phyloP scores from a whole-genome alignment of 2,113 vertebrate species.

The Apteryx mantelli region DNA sequence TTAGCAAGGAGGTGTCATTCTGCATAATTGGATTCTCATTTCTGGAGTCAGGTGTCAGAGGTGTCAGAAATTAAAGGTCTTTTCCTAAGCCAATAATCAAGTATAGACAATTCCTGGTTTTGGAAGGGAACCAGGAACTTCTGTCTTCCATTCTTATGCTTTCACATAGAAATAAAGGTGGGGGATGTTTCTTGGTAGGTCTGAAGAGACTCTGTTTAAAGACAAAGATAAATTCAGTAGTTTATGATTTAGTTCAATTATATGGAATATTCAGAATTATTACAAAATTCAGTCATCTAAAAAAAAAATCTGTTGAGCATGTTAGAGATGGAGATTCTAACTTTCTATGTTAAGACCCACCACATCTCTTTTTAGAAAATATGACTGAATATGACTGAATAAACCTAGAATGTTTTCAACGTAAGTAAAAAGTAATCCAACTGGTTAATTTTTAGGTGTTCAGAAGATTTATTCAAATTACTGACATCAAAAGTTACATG shows the following conservation, averaged over 20 bases:
- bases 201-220: not conserved
- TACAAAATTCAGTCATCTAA: not conserved
- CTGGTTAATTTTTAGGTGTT: not conserved
- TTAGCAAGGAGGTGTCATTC: not conserved
- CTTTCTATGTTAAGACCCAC: fast-evolving
- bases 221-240: not conserved
- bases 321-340: not conserved
- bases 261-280: not conserved
- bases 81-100: not conserved
- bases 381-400: not conserved
- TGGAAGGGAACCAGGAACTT: not conserved
- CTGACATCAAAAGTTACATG: not conserved
- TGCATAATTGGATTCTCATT: not conserved
- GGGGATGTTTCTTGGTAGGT: not conserved
- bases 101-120: not conserved
- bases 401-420: not conserved
- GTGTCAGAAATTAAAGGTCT: not conserved
- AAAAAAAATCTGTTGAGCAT: not conserved
- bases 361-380: not conserved
- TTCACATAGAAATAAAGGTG: not conserved
- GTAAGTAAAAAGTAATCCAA: not conserved
- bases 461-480: not conserved
- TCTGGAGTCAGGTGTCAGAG: not conserved
- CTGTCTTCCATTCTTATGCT: not conserved
- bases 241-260: not conserved